phyloP scores from a whole-genome alignment of 2,113 vertebrate species.

The Elephas maximus region DNA sequence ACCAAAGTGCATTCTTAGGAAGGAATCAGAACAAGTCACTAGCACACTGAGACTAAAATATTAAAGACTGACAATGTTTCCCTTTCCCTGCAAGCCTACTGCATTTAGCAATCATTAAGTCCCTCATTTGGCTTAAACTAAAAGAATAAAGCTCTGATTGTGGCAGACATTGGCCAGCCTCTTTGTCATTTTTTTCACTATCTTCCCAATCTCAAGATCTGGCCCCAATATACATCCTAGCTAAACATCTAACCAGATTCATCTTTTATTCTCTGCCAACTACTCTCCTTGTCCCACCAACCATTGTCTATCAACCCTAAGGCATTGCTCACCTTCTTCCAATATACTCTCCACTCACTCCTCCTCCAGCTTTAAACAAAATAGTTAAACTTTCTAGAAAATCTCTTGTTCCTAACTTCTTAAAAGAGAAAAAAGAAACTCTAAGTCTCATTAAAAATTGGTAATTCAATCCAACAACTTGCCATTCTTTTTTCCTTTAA shows the following conservation, averaged over 20 bases:
- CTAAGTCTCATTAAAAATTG: background rate
- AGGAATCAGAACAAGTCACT: background rate
- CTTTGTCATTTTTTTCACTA: background rate
- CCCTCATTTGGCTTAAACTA: background rate
- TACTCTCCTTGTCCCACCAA: background rate
- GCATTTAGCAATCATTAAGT: background rate
- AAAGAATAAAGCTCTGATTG: background rate
- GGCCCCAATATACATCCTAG: background rate
- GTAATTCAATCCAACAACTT: background rate
- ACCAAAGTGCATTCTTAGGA: background rate
- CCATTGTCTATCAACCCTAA: background rate
- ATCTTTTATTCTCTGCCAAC: background rate
- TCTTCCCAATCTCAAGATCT: background rate
- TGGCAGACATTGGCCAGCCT: background rate
- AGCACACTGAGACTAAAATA: background rate
- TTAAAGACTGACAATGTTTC: background rate
- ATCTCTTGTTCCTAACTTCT: background rate
- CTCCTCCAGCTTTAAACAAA: conserved; percentile 43
- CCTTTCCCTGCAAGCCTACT: background rate
- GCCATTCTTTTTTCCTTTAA: conserved; percentile 3
- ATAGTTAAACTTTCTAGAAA: background rate
- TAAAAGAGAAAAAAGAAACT: conserved; percentile 36
- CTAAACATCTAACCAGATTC: background rate
- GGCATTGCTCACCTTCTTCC: background rate
- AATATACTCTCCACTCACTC: background rate